Base-by-base conservation (phyloP, 2,888 invertebrate genomes). In the Phaedon cochleariae region DNA sequence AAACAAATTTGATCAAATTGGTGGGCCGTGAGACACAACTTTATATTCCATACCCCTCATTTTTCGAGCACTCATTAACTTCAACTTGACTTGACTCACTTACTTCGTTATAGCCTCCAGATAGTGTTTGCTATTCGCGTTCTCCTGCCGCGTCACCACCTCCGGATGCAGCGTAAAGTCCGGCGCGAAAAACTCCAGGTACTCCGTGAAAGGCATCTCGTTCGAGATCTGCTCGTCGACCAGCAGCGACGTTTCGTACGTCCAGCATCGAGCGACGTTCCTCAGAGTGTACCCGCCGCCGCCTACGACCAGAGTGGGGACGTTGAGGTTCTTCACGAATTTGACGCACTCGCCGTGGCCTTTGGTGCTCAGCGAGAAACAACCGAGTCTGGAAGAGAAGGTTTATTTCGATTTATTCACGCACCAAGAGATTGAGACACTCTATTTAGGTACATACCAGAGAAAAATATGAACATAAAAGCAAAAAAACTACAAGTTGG, bases 211-310 rank as follows among this genome's bases (percentile, higher is more conserved):
- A 0, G 99, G 99, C 41, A 99, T 86, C 79, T 98, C 98, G 81
- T 97, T 96, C 54, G 93, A 93, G 63, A 99, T 96, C 66, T 90
- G 91, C 78, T 97, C 96, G 78, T 97, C 97, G 0, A 98, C 90
- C 1, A 98, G 84, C 0, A 99, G 85, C 0, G 98, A 95, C 0
- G 99, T 99, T 84, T 99, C 99, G 77, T 97, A 97, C 0, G 98
- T 97, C 99, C 99, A 99, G 82, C 98, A 98, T 3, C 99, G 88
- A 0, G 99, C 98, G 0, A 99, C 98, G 82, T 99, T 99, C 26
- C 97, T 87, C 21, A 98, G 85, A 0, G 98, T 99, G 82, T 98
- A 99, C 1, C 92, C 84, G 0, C 92, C 92, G 7, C 92, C 87
- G 20, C 91, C 91, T 0, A 84, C 83, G 0, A 84, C 83, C 52